These are phyloP conservation scores for Tribolium castaneum DNA, from an alignment of 1,140 invertebrate species.

Conservation along the genomic window DNA sequence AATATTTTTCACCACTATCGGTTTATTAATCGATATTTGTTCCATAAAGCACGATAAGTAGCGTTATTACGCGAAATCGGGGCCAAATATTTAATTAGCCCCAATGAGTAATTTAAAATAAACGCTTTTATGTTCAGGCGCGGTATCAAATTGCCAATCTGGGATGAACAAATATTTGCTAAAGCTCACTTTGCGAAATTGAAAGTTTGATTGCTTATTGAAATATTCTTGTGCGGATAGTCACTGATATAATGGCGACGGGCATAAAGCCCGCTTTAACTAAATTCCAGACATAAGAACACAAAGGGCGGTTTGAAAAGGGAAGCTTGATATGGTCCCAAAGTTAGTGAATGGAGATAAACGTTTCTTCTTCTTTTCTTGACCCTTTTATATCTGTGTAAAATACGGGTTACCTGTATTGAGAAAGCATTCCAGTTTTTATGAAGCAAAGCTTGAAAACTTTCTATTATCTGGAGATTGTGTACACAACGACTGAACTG, in stretches of 20 bases:
- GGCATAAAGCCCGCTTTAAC: constrained; percentile 17
- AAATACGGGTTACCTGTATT: constrained; percentile 31
- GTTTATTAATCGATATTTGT: constrained; percentile 17
- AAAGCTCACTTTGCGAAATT: constrained; percentile 20
- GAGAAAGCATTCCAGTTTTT: constrained; percentile 26
- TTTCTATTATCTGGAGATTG: constrained; percentile 30
- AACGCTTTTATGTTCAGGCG: neutral
- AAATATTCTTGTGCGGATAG: neutral
- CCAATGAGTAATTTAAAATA: constrained; percentile 6
- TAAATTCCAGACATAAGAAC: constrained; percentile 20
- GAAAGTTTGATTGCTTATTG: constrained; percentile 36
- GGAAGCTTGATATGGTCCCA: neutral
- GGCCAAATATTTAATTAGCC: constrained; percentile 22
- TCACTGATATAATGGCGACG: constrained; percentile 3
- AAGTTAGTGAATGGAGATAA: constrained; percentile 31
- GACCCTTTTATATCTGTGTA: constrained; percentile 18
- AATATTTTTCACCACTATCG: constrained; percentile 15
- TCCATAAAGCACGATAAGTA: neutral
- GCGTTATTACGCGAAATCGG: neutral
- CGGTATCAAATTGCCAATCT: constrained; percentile 20
- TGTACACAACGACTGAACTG: neutral
- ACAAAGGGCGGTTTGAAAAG: constrained; percentile 12
- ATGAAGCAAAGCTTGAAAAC: constrained; percentile 8
- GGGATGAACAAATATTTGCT: constrained; percentile 10
- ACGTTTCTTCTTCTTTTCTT: constrained; percentile 28